Evolutionary conservation across 30 jellyfish, hydroid and myxozoan genomes (phyloP).

Genomic region (Nemopilema nomurai): DNA sequence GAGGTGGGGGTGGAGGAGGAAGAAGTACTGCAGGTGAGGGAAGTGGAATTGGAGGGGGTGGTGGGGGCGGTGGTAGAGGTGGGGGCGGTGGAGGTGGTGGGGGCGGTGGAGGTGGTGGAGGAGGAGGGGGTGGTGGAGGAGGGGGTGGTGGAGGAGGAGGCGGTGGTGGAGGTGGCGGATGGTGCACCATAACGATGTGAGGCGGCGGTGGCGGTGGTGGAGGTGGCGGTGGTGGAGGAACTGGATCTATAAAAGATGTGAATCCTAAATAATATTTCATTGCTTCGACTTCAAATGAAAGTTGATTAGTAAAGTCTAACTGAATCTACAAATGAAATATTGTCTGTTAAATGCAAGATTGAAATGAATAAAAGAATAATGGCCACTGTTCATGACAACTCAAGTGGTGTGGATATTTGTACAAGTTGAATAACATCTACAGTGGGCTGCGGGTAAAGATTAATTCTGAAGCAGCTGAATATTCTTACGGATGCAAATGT

Average conservation of each 20-base stretch:
- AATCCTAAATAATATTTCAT: no score
- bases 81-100: slow-evolving; percentile 76
- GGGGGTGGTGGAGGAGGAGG: slow-evolving; percentile 58
- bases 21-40: slow-evolving; percentile 70
- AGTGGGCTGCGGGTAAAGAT: background rate
- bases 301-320: no score
- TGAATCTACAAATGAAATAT: background rate
- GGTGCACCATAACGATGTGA: no score
- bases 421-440: no score
- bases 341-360: background rate
- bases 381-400: no score
- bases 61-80: slow-evolving; percentile 79
- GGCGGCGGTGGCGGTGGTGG: slow-evolving; percentile 58
- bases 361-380: background rate
- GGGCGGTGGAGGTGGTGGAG: slow-evolving; percentile 65
- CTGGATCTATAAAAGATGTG: slow-evolving; percentile 26
- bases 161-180: slow-evolving; percentile 31
- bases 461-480: background rate
- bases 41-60: slow-evolving; percentile 65
- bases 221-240: slow-evolving; percentile 11
- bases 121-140: slow-evolving; percentile 32
- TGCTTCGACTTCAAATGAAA: no score
- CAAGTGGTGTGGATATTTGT: no score
- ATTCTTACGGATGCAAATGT: slow-evolving; percentile 73
- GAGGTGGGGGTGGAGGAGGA: slow-evolving; percentile 60